These are phyloP conservation scores for Lepidothrix coronata DNA, from an alignment of 2,113 vertebrate species.

Conservation along the genomic window DNA sequence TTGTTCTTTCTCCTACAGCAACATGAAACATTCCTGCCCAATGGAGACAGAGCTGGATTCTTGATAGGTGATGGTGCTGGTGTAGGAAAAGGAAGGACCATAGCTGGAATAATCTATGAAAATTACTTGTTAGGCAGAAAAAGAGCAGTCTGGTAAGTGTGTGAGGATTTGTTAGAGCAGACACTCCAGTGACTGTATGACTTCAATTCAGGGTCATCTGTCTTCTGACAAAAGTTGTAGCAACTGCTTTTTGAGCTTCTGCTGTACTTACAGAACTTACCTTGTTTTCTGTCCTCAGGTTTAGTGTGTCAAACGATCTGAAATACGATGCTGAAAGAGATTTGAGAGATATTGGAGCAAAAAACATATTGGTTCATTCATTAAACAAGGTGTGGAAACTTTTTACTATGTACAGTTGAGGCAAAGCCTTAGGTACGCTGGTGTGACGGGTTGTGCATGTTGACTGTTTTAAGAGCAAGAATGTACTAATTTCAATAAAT, in stretches of 20 bases:
- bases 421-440: conserved; percentile 43
- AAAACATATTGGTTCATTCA: conserved; percentile 96
- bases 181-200: not conserved
- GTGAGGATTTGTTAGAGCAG: not conserved
- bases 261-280: not conserved
- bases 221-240: not conserved
- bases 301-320: conserved; percentile 97
- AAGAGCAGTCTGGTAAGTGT: conserved; percentile 93
- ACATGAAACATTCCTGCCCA: conserved; percentile 98
- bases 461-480: not conserved
- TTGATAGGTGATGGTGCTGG: conserved; percentile 97
- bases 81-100: conserved; percentile 96
- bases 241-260: not conserved
- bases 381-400: conserved; percentile 91
- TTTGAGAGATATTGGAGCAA: conserved; percentile 94
- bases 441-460: conserved; percentile 24
- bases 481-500: not conserved
- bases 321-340: conserved; percentile 98
- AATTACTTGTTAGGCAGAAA: conserved; percentile 97
- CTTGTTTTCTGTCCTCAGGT: conserved; percentile 75
- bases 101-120: conserved; percentile 96
- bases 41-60: conserved; percentile 93
- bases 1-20: conserved; percentile 77
- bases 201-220: not conserved
- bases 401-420: conserved; percentile 60